Evolutionary conservation across 2,888 invertebrate species (phyloP), one percentile per base, ranked within the genome.

Genomic region (Hoplodrina ambigua): DNA sequence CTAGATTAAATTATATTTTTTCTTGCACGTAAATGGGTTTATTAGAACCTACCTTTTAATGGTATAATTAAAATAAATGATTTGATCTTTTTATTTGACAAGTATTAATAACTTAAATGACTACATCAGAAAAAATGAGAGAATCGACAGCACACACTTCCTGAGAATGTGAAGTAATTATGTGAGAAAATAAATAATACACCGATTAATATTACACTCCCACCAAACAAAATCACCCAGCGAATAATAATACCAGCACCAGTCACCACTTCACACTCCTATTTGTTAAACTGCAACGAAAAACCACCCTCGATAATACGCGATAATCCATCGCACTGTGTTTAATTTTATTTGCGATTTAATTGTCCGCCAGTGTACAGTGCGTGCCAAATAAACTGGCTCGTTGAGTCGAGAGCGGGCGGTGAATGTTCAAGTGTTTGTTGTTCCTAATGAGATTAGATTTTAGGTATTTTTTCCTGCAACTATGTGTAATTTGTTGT

Each of bases 261-360:
- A 56, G 74, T 64, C 74, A 69, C 69, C 69, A 80, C 67, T 73
- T 72, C 58, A 68, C 72, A 76, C 78, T 57, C 52, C 49, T 60
- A 75, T 81, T 81, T 75, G 62, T 71, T 69, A 67, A 81, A 73
- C 76, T 82, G 83, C 78, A 68, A 75, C 65, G 79, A 78, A 78
- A 84, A 76, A 71, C 75, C 83, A 80, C 85, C 84, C 86, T 75
- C 88, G 72, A 82, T 82, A 86, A 78, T 79, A 69, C 80, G 69
- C 83, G 85, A 87, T 88, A 89, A 93, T 91, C 91, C 88, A 78
- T 76, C 80, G 85, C 86, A 85, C 81, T 78, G 85, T 91, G 92
- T 92, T 94, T 93, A 91, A 93, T 94, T 94, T 93, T 92, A 94
- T 95, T 92, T 92, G 88, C 87, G 91, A 92, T 90, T 92, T 93